Evolutionary conservation across 2,888 invertebrate species (phyloP).

Genomic region (Chironomus riparius): DNA sequence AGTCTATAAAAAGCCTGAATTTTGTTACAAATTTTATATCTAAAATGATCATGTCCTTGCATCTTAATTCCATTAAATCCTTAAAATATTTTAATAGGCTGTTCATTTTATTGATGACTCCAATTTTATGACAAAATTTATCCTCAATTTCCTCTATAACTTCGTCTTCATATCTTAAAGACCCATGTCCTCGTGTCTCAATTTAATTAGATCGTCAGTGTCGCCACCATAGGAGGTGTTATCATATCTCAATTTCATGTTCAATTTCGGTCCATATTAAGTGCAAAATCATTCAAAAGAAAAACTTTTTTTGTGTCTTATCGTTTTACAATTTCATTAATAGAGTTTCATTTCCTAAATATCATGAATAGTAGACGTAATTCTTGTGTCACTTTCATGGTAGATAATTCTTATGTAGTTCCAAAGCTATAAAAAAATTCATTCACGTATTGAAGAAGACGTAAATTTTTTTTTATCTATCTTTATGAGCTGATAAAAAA

Average conservation of each 20-base stretch:
- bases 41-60: no score
- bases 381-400: no score
- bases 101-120: no score
- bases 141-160: not conserved
- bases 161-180: no score
- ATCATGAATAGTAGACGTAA: no score
- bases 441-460: not conserved
- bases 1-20: no score
- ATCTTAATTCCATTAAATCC: no score
- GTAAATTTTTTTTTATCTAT: not conserved
- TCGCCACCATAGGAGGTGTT: not conserved
- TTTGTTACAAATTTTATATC: no score
- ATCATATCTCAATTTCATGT: not conserved
- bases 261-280: not conserved
- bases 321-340: conserved; percentile 24
- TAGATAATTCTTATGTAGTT: no score
- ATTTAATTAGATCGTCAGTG: conserved; percentile 3
- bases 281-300: conserved; percentile 20
- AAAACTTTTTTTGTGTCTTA: not conserved
- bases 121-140: not conserved
- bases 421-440: not conserved
- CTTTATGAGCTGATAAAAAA: not conserved
- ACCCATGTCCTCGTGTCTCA: conserved; percentile 6
- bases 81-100: no score
- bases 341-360: not conserved